Evolutionary conservation across 2,888 invertebrate species (phyloP).

Genomic region (Bursaphelenchus okinawaensis): DNA sequence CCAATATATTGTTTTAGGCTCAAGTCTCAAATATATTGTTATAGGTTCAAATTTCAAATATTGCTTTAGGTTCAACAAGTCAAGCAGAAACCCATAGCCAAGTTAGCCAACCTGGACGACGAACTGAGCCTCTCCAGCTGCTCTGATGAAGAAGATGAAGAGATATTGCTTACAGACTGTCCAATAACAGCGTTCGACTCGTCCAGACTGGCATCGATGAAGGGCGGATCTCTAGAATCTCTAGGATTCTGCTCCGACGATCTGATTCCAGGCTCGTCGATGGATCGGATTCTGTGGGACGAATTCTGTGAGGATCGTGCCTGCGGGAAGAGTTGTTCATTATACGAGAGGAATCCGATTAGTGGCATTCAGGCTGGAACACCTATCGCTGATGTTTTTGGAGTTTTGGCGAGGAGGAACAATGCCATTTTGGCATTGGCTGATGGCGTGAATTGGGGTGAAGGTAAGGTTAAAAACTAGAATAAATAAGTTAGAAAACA

Average conservation of each 20-base stretch:
- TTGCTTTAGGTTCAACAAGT: conserved; percentile 44
- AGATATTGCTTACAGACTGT: neutral
- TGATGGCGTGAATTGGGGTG: conserved; percentile 87
- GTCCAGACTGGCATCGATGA: no score
- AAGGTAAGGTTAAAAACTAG: conserved; percentile 65
- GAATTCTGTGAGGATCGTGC: conserved; percentile 66
- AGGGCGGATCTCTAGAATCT: conserved; percentile 26
- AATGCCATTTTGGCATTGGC: conserved; percentile 74
- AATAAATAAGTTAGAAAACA: no score
- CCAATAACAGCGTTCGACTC: neutral
- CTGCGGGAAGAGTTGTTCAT: conserved; percentile 71
- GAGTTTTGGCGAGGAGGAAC: conserved; percentile 68
- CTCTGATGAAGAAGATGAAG: conserved; percentile 33
- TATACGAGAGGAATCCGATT: conserved; percentile 77
- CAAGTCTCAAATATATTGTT: no score
- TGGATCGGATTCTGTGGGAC: conserved; percentile 45
- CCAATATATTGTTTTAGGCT: no score
- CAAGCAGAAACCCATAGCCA: conserved; percentile 39
- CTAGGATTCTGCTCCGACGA: conserved; percentile 25
- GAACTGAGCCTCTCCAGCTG: conserved; percentile 45
- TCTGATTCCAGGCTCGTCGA: conserved; percentile 15
- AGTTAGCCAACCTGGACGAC: conserved; percentile 55
- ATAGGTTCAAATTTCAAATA: no score
- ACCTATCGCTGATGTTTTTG: conserved; percentile 82
- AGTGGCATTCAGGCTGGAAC: conserved; percentile 66